Evolutionary conservation across 2,888 invertebrate genomes (phyloP), one percentile per base, ranked within the genome.

Genomic region (Drosophila algonquin): DNA sequence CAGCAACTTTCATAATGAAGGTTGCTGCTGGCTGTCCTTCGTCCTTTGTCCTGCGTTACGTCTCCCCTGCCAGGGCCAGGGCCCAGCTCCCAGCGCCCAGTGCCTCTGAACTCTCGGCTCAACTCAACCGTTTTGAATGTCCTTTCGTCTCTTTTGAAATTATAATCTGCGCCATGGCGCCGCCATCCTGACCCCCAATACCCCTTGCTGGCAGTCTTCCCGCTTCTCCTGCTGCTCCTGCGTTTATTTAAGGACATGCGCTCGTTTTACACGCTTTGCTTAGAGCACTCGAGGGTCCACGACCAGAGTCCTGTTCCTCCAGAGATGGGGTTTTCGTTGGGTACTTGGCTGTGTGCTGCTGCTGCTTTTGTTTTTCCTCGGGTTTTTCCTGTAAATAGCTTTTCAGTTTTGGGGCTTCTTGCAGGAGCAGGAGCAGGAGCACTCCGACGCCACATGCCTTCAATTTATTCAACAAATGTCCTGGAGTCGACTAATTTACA

Each of bases 1-100:
- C 89, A 83, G 80, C 89, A 88, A 89, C 90, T 87, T 89, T 81
- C 81, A 87, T 89, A 90, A 89, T 89, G 89, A 89, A 89, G 80
- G 87, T 54, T 63, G 53, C 63, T 10, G 64, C 35, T 40, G 32
- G 10, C 10, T 32, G 40, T 79, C 81, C 79, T 81, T 70, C 76
- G 40, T 40, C 1, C 40, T 40, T 14, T 50, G 51, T 68, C 62
- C 73, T 65, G 64, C 69, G 59, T 54, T 54, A 69, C 62, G 60
- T 51, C 70, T 60, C 46, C 50, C 62, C 63, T 27, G 10, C 45
- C 44, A 21, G 21, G 21, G 21, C 21, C 21, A 21, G 21, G 3
- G 21, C 21, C 50, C 21, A 21, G 21, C 18, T 18, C 21, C 21
- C 21, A 21, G 21, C 21, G 21, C 21, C 21, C 21, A 21, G 21